Evolutionary conservation across 1,140 invertebrate genomes (phyloP), one percentile per base, ranked within the genome.

Genomic region (Cydia fagiglandana): DNA sequence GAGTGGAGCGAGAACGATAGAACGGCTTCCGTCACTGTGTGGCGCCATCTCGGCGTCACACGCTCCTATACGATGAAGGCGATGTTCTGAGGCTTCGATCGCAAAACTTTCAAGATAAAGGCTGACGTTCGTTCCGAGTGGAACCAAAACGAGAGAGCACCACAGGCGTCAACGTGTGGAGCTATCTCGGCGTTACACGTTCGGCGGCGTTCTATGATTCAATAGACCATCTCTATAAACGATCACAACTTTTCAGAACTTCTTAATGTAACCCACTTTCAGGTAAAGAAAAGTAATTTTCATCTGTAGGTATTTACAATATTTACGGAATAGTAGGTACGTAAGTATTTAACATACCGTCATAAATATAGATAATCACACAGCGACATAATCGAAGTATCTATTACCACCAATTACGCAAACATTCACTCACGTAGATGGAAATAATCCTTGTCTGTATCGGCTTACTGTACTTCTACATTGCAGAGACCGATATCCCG

Each of bases 121-220:
- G 30, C 10, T 88, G 7, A 41, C 7, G 97, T 91, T 96, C 95
- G 70, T 98, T 96, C 93, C 94, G 95, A 64, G 95, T 98, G 66
- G 96, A 97, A 84, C 94, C 96, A 77, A 94, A 94, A 74, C 95
- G 97, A 75, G 97, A 98, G 93, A 94, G 96, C 73, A 98, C 97
- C 1, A 97, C 97, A 5, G 93, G 97, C 47, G 96, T 98, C 50
- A 53, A 34, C 34, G 34, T 34, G 34, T 34, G 34, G 34, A 34
- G 34, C 5, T 4, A 6, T 34, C 4, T 34, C 34, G 34, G 34
- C 34, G 34, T 34, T 34, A 34, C 34, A 34, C 34, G 34, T 34
- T 24, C 24, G 24, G 24, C 24, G 24, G 24, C 24, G 24, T 24
- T 24, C 34, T 6, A 5, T 3, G 34, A 34, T 34, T 34, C 34